Evolutionary conservation across 2,797 vertebrate species (phyloP).

Genomic region (Chrosomus eos): DNA sequence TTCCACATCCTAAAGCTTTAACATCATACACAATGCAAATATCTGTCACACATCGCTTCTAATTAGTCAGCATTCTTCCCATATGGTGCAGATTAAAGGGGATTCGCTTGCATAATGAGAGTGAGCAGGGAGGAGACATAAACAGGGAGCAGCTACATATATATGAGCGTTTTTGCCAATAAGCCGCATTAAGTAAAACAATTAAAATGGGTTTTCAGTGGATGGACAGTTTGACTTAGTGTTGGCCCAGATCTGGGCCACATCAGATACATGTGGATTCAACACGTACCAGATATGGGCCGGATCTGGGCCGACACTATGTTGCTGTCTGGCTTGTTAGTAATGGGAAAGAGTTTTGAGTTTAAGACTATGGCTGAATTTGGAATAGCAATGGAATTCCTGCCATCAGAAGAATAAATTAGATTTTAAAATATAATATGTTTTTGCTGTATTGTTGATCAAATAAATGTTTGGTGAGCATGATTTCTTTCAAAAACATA

Average conservation of each 20-base stretch:
- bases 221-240: background rate
- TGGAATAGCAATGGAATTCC: background rate
- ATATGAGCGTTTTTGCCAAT: background rate
- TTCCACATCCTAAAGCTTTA: background rate
- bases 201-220: background rate
- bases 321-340: background rate
- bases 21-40: background rate
- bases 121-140: background rate
- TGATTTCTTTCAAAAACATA: background rate
- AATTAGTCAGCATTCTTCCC: constrained; percentile 9
- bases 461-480: background rate
- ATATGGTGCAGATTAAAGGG: constrained; percentile 16
- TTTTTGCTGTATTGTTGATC: background rate
- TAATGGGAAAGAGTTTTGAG: background rate
- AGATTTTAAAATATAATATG: background rate
- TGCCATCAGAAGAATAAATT: background rate
- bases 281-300: too few relatives aligned
- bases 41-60: background rate
- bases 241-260: too few relatives aligned
- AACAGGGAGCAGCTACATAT: background rate
- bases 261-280: too few relatives aligned
- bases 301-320: too few relatives aligned
- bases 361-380: background rate
- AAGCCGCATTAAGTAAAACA: background rate
- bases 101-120: background rate